Base-by-base conservation (phyloP, 2,797 vertebrate species). In the Bovichtus diacanthus region DNA sequence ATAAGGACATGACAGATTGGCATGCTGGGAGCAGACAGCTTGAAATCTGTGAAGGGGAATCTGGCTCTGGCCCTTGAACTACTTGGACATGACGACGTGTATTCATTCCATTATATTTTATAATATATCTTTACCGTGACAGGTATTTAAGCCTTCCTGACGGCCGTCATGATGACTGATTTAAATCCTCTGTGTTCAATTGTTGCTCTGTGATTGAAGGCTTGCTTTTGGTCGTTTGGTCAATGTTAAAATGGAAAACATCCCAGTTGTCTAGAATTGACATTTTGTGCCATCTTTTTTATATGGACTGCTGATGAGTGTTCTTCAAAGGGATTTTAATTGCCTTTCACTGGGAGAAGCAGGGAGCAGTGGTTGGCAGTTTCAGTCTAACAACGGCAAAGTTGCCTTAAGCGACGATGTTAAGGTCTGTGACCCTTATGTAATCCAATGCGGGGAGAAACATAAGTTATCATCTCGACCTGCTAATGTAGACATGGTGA, bases 1-100 rank as follows among this genome's bases (percentile, higher is more conserved):
- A 88, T 80, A 90, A 90, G 88, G 91, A 87, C 78, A 74, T 90
- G 87, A 89, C 92, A 94, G 93, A 93, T 94, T 93, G 93, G 90
- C 92, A 87, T 93, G 92, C 93, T 94, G 93, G 65, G 91, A 92
- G 84, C 75, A 83, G 85, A 92, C 88, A 82, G 89, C 86, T 86
- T 87, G 83, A 76, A 82, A 81, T 78, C 75, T 77, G 74, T 56
- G 53, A 80, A 80, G 59, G 86, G 54, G 63, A 85, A 73, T 82
- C 74, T 91, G 76, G 66, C 67, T 51, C 56, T 67, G 76, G 63
- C 72, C 53, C 49, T 66, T 80, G 72, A 83, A 68, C 81, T 56
- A 81, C 77, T 80, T 84, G 67, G 67, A 83, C 70, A 61, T 77
- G 56, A 67, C 29, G 25, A 53, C 2, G 38, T 85, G 61, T 69